Base-by-base conservation (phyloP, 2,888 invertebrate genomes). In the Listrodromus nycthemerus region DNA sequence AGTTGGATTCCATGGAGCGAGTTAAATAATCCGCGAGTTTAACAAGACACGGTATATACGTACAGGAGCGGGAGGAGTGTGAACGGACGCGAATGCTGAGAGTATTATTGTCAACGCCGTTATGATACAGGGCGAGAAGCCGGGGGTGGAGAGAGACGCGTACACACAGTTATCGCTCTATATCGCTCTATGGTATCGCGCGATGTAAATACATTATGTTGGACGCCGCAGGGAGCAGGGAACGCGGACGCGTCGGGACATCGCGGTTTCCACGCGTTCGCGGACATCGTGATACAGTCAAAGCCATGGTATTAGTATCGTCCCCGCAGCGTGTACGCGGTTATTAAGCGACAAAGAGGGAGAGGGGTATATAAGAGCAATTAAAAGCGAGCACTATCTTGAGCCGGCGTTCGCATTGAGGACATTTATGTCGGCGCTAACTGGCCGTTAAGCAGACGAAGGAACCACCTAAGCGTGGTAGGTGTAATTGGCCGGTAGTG, bases 361-460 rank as follows among this genome's bases (percentile, higher is more conserved):
- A 21, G n/a, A 6, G 21, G 41, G 16, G 41, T 41, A 41, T 41
- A 41, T 41, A 41, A 55, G 52, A 74, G 89, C 90, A 92, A 91
- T 92, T 92, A 92, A 92, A 92, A 91, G 86, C 88, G 87, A 82
- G 85, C 88, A 41, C 65, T 79, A 79, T 79, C 79, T 79, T 65
- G 79, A 66, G 73, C 52, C 52, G 16, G 41, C 71, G 61, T 63
- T 75, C 58, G 77, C 77, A 73, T 50, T 52, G 83, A 87, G 87
- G 91, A 92, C 91, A 92, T 92, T 92, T 91, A 91, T 90, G 91
- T 89, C 88, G 88, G 88, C 90, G 90, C 89, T 92, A 92, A 92
- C 91, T 90, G 91, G 88, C 92, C 91, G 89, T 92, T 92, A 91
- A 92, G 76, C 76, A 33, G 90, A 91, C 89, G 88, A 79, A 88